These are phyloP conservation scores for Colistium nudipinnis DNA, from an alignment of 2,113 vertebrate species.

Conservation along the genomic window DNA sequence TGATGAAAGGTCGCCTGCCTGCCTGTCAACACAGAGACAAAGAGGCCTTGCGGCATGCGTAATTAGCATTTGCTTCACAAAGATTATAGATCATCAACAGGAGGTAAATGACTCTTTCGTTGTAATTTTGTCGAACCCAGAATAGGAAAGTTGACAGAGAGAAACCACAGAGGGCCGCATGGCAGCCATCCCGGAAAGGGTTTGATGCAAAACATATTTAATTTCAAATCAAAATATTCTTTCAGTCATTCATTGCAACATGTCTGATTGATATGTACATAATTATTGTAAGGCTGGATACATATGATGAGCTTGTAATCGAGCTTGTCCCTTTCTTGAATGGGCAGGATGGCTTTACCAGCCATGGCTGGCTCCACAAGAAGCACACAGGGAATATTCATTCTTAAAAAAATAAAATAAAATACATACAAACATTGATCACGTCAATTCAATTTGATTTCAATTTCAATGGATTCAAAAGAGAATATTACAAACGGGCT, in stretches of 20 bases:
- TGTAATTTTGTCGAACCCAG: constrained; percentile 55
- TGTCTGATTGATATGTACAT: constrained; percentile 65
- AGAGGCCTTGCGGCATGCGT: constrained; percentile 66
- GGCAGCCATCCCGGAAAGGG: constrained; percentile 37
- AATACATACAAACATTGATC: constrained; percentile 54
- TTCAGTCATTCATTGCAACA: constrained; percentile 60
- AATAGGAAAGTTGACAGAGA: constrained; percentile 54
- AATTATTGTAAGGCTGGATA: constrained; percentile 40
- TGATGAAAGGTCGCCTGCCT: constrained; percentile 75
- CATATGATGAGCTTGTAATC: constrained; percentile 25
- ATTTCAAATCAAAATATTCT: constrained; percentile 71
- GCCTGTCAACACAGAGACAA: constrained; percentile 62
- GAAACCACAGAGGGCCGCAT: constrained; percentile 52
- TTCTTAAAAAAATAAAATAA: too few relatives aligned
- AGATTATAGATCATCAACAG: constrained; percentile 68
- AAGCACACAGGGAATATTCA: constrained; percentile 24
- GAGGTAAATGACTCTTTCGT: constrained; percentile 53
- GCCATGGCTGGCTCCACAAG: constrained; percentile 17
- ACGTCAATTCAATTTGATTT: too few relatives aligned
- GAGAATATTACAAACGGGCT: constrained; percentile 41
- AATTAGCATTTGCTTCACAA: constrained; percentile 68
- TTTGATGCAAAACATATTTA: constrained; percentile 67
- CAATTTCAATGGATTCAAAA: constrained; percentile 48
- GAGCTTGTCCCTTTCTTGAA: constrained; percentile 23
- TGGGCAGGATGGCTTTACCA: not conserved